These are phyloP conservation scores for Drosophila kepulauana DNA, from an alignment of 1,140 invertebrate species.

Conservation along the genomic window DNA sequence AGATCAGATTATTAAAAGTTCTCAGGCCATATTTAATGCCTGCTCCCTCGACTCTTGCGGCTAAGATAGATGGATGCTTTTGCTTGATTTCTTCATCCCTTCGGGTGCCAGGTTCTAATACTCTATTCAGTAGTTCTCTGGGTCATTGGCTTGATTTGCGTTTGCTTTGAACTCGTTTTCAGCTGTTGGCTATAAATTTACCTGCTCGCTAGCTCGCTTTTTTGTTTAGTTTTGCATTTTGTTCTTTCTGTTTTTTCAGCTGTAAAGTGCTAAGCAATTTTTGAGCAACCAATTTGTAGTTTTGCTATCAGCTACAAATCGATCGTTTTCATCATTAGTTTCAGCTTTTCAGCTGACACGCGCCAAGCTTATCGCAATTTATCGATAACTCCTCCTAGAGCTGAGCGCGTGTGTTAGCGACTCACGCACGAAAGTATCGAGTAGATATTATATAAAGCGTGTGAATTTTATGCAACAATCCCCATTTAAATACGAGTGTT, in stretches of 20 bases:
- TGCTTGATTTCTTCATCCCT: constrained; percentile 18
- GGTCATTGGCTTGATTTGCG: constrained; percentile 65
- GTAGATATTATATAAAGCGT: neutral
- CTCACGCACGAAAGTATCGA: constrained; percentile 5
- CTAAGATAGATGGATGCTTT: constrained; percentile 9
- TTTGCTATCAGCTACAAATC: constrained; percentile 49
- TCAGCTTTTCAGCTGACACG: constrained; percentile 53
- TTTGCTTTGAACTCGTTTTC: constrained; percentile 50
- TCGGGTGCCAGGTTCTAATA: constrained; percentile 15
- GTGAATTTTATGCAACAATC: neutral
- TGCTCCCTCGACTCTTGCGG: neutral
- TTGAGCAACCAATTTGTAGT: constrained; percentile 61
- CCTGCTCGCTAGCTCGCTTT: constrained; percentile 4
- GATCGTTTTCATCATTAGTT: constrained; percentile 29
- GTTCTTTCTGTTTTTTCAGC: constrained; percentile 9
- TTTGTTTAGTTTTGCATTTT: constrained; percentile 14
- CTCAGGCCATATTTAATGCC: constrained; percentile 32
- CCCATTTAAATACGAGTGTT: neutral
- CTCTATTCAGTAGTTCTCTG: constrained; percentile 62
- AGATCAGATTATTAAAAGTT: constrained; percentile 39
- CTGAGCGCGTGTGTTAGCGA: constrained; percentile 2
- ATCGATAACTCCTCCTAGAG: constrained; percentile 4
- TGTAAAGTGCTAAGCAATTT: constrained; percentile 70
- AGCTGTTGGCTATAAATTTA: constrained; percentile 56
- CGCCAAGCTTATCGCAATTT: constrained; percentile 44